Base-by-base conservation (phyloP, 1,140 invertebrate genomes). In the Homalodisca vitripennis region DNA sequence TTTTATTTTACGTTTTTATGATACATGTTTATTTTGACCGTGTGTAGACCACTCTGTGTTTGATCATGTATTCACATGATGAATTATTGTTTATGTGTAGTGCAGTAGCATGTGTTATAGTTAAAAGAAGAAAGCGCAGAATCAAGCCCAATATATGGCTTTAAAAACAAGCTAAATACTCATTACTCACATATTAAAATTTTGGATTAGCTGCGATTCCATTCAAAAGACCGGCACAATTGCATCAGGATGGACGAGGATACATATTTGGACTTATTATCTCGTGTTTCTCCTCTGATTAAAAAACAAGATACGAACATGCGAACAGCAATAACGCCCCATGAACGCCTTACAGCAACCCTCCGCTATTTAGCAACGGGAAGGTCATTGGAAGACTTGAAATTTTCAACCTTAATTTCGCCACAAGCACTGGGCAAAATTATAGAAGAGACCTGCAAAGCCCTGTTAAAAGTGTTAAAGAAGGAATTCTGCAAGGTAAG, bases 361-460 rank as follows among this genome's bases (percentile, higher is more conserved):
- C 67, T 80, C 14, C 73, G 78, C 67, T 80, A 74, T 72, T 71
- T 79, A 29, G 78, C 74, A 31, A 79, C 77, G 12, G 78, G 78
- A 48, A 73, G 73, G 63, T 73, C 65, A 57, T 77, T 74, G 66
- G 75, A 78, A 74, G 76, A 81, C 74, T 68, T 80, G 26, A 77
- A 73, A 67, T 75, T 70, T 71, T 64, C 75, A 27, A 76, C 76
- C 14, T 68, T 74, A 20, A 76, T 77, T 67, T 76, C 76, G 66
- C 68, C 74, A 10, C 72, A 75, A 65, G 69, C 71, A n/a, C 66
- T 76, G 1, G 69, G 74, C 27, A 55, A 66, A 67, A 72, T 77
- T 22, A 72, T 77, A 53, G 55, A 67, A 46, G 72, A 74, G 66
- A 76, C 74, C 13, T 74, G 73, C 66, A 48, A 75, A 29, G 74